A percentile compares a stretch with the other conserved stretches of the same genome.
Conservation (phyloP, 2,888 invertebrate species). For the Gymnoscelis rufifasciata region DNA sequence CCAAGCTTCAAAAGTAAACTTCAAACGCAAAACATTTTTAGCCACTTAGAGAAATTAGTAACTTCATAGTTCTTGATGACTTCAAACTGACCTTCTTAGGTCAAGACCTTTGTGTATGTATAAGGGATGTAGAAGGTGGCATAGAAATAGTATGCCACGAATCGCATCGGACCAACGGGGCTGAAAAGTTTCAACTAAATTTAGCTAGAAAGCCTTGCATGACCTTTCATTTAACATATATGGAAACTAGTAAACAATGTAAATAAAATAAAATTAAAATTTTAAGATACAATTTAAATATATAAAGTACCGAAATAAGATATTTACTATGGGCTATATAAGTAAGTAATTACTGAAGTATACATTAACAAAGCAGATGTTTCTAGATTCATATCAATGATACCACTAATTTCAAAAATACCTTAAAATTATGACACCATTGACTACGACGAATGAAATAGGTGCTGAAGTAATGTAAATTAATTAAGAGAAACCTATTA, state of each 20-base stretch:
- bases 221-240: neutral
- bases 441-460: neutral
- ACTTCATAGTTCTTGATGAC: conserved; percentile 37
- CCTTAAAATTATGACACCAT: neutral
- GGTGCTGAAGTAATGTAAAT: no score
- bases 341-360: no score
- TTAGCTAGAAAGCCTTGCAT: conserved; percentile 17
- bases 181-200: conserved; percentile 49
- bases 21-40: conserved; percentile 35
- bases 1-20: conserved; percentile 55
- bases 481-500: no score
- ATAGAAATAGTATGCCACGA: conserved; percentile 76
- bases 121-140: conserved; percentile 70
- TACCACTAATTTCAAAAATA: no score
- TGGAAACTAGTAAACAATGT: conserved; percentile 2
- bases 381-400: neutral
- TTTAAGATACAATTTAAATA: neutral
- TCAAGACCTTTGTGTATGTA: conserved; percentile 54
- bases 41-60: conserved; percentile 38
- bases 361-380: conserved; percentile 1
- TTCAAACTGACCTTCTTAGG: conserved; percentile 51
- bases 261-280: neutral
- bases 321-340: no score
- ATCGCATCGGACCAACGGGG: conserved; percentile 77
- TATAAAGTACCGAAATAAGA: neutral